Conservation (phyloP, 2,797 vertebrate species). For the Pseudopleuronectes americanus region DNA sequence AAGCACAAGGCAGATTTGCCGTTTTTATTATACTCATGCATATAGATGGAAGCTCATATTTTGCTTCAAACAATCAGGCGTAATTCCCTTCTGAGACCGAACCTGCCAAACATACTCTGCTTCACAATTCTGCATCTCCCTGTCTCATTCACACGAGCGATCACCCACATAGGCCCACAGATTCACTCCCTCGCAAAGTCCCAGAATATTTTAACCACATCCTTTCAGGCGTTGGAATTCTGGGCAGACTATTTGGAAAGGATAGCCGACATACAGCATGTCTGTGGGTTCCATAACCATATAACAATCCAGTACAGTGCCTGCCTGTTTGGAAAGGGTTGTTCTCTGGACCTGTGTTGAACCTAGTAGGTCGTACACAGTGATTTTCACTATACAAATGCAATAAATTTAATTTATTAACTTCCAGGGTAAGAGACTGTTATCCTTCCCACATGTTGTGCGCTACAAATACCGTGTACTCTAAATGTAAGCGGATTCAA, state of each 20-base stretch:
- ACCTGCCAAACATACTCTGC: constrained; percentile 15
- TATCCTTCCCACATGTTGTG: not conserved
- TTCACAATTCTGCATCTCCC: not conserved
- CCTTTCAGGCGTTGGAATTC: not conserved
- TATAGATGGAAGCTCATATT: constrained; percentile 1
- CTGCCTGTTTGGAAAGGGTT: too few relatives aligned
- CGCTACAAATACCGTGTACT: not conserved
- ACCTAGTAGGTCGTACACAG: too few relatives aligned
- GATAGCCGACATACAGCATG: not conserved
- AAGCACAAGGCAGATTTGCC: not conserved
- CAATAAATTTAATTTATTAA: not conserved
- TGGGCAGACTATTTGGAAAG: not conserved
- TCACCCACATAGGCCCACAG: constrained; percentile 9
- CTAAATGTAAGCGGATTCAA: constrained; percentile 1
- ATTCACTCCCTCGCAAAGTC: constrained; percentile 13
- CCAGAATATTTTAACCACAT: not conserved
- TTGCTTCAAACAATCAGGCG: not conserved
- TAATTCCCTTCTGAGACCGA: constrained; percentile 15
- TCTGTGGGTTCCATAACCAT: too few relatives aligned
- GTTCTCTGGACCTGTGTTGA: too few relatives aligned
- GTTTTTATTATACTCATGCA: constrained; percentile 17
- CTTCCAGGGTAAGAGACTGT: not conserved
- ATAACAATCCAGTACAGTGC: too few relatives aligned
- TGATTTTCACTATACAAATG: not conserved
- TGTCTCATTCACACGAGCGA: constrained; percentile 3